phyloP scores from a whole-genome alignment of 2,797 vertebrate species.

The Thripadectes ignobilis region DNA sequence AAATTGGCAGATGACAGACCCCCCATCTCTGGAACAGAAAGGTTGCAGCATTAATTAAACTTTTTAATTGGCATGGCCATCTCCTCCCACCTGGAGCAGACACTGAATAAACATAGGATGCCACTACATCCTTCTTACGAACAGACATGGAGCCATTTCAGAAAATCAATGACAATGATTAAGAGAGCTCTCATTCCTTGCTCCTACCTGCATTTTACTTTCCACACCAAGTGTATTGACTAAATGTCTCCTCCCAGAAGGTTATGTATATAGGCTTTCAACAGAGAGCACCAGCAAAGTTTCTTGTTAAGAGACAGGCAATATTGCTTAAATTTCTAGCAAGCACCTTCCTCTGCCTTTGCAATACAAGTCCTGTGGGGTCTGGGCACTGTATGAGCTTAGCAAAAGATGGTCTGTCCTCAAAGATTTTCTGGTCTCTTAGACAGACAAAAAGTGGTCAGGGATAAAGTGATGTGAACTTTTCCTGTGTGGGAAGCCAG shows the following conservation, averaged over 20 bases:
- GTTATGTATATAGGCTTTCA: neutral
- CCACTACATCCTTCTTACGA: conserved; percentile 26
- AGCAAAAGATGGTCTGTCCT: neutral
- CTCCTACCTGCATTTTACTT: conserved; percentile 41
- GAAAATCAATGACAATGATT: conserved; percentile 58
- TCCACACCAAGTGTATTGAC: conserved; percentile 26
- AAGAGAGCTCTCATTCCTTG: conserved; percentile 40
- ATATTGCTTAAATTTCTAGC: neutral
- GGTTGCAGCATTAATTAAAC: conserved; percentile 54
- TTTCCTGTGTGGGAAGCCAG: neutral
- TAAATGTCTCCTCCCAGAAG: conserved; percentile 38
- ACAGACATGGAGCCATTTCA: neutral
- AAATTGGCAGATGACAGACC: conserved; percentile 27
- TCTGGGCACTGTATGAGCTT: neutral
- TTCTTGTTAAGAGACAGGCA: neutral
- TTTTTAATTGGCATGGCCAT: conserved; percentile 34
- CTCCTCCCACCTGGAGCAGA: neutral
- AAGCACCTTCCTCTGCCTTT: neutral
- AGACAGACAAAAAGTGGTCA: neutral
- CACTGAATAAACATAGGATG: conserved; percentile 24
- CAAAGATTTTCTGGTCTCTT: neutral
- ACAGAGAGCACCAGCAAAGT: neutral
- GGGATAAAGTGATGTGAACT: neutral
- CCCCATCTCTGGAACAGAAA: conserved; percentile 6
- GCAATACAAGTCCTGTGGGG: neutral